Base-by-base conservation (phyloP, 2,888 invertebrate species). In the Apamea monoglypha region DNA sequence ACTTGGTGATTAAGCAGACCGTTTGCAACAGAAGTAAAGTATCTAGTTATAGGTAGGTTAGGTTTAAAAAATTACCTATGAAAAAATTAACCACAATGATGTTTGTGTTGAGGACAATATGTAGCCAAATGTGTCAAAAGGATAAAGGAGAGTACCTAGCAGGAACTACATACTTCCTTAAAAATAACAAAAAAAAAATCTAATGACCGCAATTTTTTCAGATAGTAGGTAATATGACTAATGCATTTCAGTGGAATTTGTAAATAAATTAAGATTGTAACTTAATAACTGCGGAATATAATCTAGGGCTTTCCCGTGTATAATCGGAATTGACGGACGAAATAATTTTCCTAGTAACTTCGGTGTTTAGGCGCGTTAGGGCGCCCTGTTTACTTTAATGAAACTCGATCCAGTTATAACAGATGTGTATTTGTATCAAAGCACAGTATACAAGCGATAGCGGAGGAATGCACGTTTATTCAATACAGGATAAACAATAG, bases 241-340 rank as follows among this genome's bases (percentile, higher is more conserved):
- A 78, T 25, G 3, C 36, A 82, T 68, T 76, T 76, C 63, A 40
- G 56, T 21, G 2, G 5, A 81, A 29, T 59, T 50, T 40, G 47
- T 18, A n/a, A 44, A 53, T 61, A 64, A 69, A 64, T 70, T 79
- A 40, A 40, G 14, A 83, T 83, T 59, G 14, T 59, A 66, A 32
- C n/a, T 36, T 53, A n/a, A 44, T 40, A 56, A 56, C 36, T 74
- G 44, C 14, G 14, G 8, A 69, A 25, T 70, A 8, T 32, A 36
- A n/a, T 70, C 21, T 47, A 29, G 1, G 25, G 83, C 1, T 16
- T 69, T 83, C 78, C 59, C 70, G 29, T 25, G 6, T 29, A 21
- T 32, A 53, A 53, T 44, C 68, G 32, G 21, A 53, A 32, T 18
- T 73, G 56, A 25, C 59, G 14, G 6, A 25, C n/a, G 29, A 77